A percentile compares a stretch with the other conserved stretches of the same genome.
Conservation (phyloP, 2,113 vertebrate species). For the Pleuronectes platessa region DNA sequence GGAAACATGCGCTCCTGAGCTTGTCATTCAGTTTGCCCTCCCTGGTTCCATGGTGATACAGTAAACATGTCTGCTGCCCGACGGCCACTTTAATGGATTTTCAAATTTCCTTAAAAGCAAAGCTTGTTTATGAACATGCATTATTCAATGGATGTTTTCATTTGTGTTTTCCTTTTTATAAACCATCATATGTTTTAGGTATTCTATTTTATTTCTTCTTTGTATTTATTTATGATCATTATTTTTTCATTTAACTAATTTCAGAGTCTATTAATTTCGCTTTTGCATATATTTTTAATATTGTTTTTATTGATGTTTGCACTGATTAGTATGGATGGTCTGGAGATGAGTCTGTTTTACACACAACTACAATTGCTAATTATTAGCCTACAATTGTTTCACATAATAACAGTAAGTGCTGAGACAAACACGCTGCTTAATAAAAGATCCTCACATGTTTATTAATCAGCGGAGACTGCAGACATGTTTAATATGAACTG, state of each 20-base stretch:
- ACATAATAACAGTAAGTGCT: not conserved
- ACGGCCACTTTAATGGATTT: not conserved
- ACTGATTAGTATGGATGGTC: no score
- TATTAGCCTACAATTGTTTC: not conserved
- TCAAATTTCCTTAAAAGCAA: constrained; percentile 1
- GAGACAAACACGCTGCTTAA: no score
- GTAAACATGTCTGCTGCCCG: not conserved
- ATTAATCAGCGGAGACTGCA: not conserved
- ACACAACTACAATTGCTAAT: not conserved
- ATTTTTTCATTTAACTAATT: no score
- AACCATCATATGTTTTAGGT: no score
- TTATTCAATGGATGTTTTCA: no score
- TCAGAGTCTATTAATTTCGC: no score
- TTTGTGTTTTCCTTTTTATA: no score
- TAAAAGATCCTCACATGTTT: not conserved
- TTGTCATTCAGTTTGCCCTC: constrained; percentile 9
- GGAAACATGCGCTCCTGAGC: not conserved
- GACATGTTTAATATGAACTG: not conserved
- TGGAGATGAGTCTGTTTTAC: not conserved
- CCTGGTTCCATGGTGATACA: not conserved
- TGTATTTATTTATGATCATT: no score
- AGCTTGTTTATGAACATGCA: not conserved
- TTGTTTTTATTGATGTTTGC: not conserved
- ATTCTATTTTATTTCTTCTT: no score
- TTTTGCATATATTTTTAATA: not conserved